Base-by-base conservation (phyloP, 2,113 vertebrate species). In the Otis tarda region DNA sequence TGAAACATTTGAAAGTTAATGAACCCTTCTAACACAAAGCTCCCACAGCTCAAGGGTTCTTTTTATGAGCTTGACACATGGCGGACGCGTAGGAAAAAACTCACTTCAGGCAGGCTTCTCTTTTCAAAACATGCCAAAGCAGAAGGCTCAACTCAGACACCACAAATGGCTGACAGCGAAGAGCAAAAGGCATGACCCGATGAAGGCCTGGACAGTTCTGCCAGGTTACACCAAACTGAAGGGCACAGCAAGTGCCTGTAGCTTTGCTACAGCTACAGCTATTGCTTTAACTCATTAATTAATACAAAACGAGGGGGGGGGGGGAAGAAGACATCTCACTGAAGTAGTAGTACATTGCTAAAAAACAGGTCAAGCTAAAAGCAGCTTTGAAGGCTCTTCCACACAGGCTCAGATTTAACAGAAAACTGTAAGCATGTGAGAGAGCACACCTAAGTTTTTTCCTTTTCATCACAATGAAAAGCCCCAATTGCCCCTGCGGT, bases 1-100 rank as follows among this genome's bases (percentile, higher is more conserved):
- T 95, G 95, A 96, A 97, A 96, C 94, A 92, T 93, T 52, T 78
- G 41, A 91, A 96, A 97, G 80, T 95, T 97, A 95, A 96, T 87
- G 95, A 97, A 89, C 94, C 96, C 47, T 92, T 86, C 52, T 67
- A 91, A 96, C 31, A 77, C 53, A 93, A 90, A 94, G 96, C 74
- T 96, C 93, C 83, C 93, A 87, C 50, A 82, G 90, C 90, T 84
- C 56, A 0, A 25, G 67, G 84, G 50, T 10, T 83, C 86, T 92
- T 93, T 93, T 93, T 87, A 94, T 10, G 67, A 95, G 83, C 53
- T 79, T 2, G 9, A 71, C 53, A 87, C 91, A 87, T 1, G 1
- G 68, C 3, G 7, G 28, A 83, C 33, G 60, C 52, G 23, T 8
- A 78, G 31, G 28, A 69, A 95, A 95, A 94, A 43, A 19, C 31